phyloP scores from a whole-genome alignment of 2,113 vertebrate species.

The Agelaius phoeniceus region DNA sequence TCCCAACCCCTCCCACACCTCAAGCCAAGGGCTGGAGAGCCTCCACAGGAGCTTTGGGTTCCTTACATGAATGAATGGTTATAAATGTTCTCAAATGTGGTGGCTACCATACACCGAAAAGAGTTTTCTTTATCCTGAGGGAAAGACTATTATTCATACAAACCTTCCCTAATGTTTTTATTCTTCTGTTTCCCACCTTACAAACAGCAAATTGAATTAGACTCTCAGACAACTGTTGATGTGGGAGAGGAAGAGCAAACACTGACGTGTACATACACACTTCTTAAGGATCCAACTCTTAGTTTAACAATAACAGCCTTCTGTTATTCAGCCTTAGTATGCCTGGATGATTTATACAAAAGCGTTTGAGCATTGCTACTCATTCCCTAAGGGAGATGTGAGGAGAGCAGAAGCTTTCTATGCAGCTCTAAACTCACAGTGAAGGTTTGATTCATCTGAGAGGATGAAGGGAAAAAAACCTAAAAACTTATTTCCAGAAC shows the following conservation, averaged over 20 bases:
- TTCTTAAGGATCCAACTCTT: background rate
- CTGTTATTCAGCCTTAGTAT: background rate
- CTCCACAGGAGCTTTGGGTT: background rate
- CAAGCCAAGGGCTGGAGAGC: background rate
- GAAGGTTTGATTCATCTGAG: background rate
- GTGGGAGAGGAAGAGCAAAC: conserved; percentile 16
- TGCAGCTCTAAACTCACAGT: background rate
- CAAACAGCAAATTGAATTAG: conserved; percentile 25
- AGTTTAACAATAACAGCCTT: background rate
- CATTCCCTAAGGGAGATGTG: background rate
- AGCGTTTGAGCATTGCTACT: background rate
- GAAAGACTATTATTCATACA: conserved; percentile 1
- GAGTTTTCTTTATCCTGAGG: background rate
- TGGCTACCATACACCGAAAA: background rate
- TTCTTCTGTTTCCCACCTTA: conserved; percentile 35
- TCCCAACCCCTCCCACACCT: background rate
- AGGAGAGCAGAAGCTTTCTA: background rate
- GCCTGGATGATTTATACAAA: background rate
- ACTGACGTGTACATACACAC: background rate
- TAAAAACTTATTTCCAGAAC: background rate
- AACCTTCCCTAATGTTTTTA: conserved; percentile 8
- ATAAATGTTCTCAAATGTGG: background rate
- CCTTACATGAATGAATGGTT: background rate
- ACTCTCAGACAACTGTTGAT: background rate
- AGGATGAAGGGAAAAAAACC: background rate